Percentiles rank a stretch among this genome's conserved stretches.
These are phyloP conservation scores for Eptatretus burgeri DNA, from an alignment of 2,113 vertebrate species.

Conservation along the genomic window DNA sequence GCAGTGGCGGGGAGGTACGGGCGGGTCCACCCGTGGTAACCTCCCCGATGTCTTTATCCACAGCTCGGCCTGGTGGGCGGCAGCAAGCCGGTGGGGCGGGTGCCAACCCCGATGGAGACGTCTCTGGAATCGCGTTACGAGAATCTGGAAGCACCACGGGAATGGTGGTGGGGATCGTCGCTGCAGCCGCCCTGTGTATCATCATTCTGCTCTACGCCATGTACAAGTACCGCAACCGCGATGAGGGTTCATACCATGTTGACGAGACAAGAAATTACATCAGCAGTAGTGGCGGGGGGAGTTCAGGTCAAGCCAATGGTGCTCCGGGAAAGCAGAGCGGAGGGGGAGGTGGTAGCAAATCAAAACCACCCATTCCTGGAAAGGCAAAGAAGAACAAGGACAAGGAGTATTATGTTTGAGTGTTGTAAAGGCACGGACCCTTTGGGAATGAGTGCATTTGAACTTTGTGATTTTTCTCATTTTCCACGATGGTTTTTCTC, in stretches of 20 bases:
- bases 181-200: conserved; percentile 70
- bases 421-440: background rate
- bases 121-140: conserved; percentile 12
- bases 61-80: conserved; percentile 30
- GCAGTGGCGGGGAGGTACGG: conserved; percentile 23
- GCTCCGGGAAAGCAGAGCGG: conserved; percentile 20
- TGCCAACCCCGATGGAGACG: conserved; percentile 15
- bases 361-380: conserved; percentile 33
- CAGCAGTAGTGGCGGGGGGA: conserved; percentile 39
- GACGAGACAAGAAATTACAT: conserved; percentile 55
- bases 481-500: too few species aligned
- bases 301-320: background rate
- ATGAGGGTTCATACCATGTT: conserved; percentile 67
- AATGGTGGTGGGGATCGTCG: conserved; percentile 83
- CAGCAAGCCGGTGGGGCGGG: conserved; percentile 42
- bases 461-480: too few species aligned
- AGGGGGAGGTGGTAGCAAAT: conserved; percentile 48
- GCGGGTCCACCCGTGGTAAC: conserved; percentile 40
- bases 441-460: too few species aligned
- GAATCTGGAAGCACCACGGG: conserved; percentile 82
- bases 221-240: conserved; percentile 88
- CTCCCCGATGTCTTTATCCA: conserved; percentile 61
- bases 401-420: conserved; percentile 77
- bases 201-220: conserved; percentile 91
- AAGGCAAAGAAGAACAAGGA: conserved; percentile 83